These are phyloP conservation scores for Mellilla xanthometata DNA, from an alignment of 2,888 invertebrate genomes.

Conservation along the genomic window DNA sequence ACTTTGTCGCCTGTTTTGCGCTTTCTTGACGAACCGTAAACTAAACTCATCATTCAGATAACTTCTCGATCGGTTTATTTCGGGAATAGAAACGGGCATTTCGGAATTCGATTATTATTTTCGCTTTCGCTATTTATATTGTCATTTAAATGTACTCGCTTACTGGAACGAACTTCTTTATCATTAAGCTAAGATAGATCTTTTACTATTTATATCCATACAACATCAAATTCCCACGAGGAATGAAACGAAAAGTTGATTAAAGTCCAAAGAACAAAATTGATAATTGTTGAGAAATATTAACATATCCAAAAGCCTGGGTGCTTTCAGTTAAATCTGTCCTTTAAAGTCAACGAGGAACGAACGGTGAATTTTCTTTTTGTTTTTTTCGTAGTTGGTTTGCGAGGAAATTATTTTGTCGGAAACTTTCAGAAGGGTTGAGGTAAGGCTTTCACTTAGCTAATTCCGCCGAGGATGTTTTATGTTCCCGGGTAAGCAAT, in stretches of 20 bases:
- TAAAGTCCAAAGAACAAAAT: constrained; percentile 55
- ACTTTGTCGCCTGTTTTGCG: constrained; percentile 18
- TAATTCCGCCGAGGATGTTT: not conserved
- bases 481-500: constrained; percentile 1
- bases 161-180: constrained; percentile 67
- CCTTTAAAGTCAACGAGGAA: constrained; percentile 35
- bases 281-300: constrained; percentile 27
- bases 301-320: constrained; percentile 77
- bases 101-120: constrained; percentile 20
- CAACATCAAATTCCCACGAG: constrained; percentile 76
- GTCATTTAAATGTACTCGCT: constrained; percentile 29
- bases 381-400: constrained; percentile 16
- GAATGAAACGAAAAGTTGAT: constrained; percentile 79
- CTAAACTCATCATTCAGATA: constrained; percentile 18
- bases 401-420: constrained; percentile 5
- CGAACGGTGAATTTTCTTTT: constrained; percentile 33
- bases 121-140: constrained; percentile 30
- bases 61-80: constrained; percentile 5
- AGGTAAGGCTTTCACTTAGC: constrained; percentile 9
- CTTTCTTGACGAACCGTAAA: constrained; percentile 13
- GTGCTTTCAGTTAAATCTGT: constrained; percentile 61
- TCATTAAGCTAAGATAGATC: constrained; percentile 72
- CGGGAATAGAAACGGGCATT: constrained; percentile 20
- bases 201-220: constrained; percentile 58
- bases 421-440: constrained; percentile 7